Evolutionary conservation across 2,888 invertebrate genomes (phyloP).

Genomic region (Ceramica pisi): DNA sequence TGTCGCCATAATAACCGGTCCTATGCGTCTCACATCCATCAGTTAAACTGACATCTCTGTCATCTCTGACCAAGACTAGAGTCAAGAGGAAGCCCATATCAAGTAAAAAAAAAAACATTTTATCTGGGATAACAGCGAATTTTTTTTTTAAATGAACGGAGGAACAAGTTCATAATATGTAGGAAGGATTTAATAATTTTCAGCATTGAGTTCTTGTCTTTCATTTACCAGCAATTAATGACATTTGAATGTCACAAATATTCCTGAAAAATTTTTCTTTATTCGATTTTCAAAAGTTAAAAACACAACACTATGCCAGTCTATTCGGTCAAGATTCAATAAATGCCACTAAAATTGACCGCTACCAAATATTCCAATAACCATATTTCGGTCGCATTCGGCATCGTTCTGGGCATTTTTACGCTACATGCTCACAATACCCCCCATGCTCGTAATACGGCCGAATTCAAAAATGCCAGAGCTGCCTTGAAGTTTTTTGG

Average conservation of each 20-base stretch:
- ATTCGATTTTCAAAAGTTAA: not conserved
- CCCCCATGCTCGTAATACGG: slow-evolving; percentile 1
- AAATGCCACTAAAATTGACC: slow-evolving; percentile 49
- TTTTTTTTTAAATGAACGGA: too few species aligned
- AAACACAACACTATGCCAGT: not conserved
- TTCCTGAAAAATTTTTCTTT: not conserved
- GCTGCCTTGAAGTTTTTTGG: slow-evolving; percentile 14
- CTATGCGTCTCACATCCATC: too few species aligned
- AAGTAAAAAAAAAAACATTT: too few species aligned
- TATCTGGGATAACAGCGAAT: too few species aligned
- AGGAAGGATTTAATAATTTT: too few species aligned
- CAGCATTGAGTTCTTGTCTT: too few species aligned
- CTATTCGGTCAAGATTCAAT: slow-evolving; percentile 31
- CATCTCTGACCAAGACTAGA: too few species aligned
- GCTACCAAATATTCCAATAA: slow-evolving; percentile 48
- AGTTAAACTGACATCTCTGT: too few species aligned
- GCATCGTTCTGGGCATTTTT: slow-evolving; percentile 23
- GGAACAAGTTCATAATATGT: too few species aligned
- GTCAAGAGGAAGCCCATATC: too few species aligned
- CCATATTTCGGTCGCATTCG: slow-evolving; percentile 31
- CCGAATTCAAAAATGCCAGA: slow-evolving; percentile 23
- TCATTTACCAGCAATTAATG: not conserved
- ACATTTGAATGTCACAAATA: not conserved
- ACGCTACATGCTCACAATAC: slow-evolving; percentile 1
- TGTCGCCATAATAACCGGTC: too few species aligned